phyloP scores from a whole-genome alignment of 2,888 invertebrate species.

The Chrysolina oricalcia region DNA sequence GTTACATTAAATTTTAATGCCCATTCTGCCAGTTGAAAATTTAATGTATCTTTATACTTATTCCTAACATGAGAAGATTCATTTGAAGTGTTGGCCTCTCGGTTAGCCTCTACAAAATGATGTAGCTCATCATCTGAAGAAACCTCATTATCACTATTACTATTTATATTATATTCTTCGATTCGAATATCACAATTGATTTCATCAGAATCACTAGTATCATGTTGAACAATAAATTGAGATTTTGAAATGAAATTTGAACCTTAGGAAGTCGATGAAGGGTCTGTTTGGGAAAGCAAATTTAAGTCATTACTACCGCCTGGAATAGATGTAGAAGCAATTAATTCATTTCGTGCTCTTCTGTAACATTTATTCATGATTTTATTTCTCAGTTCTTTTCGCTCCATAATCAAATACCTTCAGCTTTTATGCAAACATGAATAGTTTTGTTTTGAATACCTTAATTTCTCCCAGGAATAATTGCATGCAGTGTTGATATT shows the following conservation, averaged over 20 bases:
- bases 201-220: too few relatives aligned
- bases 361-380: not conserved
- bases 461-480: too few relatives aligned
- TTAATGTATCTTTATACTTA: slow-evolving; percentile 3
- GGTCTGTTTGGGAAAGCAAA: too few relatives aligned
- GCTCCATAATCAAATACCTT: not conserved
- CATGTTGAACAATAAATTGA: too few relatives aligned
- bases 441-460: too few relatives aligned
- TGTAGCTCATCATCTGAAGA: too few relatives aligned
- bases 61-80: not conserved
- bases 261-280: not conserved
- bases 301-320: too few relatives aligned
- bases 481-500: too few relatives aligned
- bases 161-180: too few relatives aligned
- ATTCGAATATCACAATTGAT: too few relatives aligned
- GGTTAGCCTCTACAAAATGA: not conserved
- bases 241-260: not conserved
- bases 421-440: too few relatives aligned
- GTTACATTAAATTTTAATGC: slow-evolving; percentile 21
- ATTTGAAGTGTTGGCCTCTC: not conserved
- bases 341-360: not conserved
- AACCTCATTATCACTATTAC: too few relatives aligned
- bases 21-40: slow-evolving; percentile 12
- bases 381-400: not conserved
- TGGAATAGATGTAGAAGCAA: not conserved